Percentiles rank a stretch among this genome's conserved stretches.
Conservation (phyloP, 2,113 vertebrate species). For the Mohoua ochrocephala region DNA sequence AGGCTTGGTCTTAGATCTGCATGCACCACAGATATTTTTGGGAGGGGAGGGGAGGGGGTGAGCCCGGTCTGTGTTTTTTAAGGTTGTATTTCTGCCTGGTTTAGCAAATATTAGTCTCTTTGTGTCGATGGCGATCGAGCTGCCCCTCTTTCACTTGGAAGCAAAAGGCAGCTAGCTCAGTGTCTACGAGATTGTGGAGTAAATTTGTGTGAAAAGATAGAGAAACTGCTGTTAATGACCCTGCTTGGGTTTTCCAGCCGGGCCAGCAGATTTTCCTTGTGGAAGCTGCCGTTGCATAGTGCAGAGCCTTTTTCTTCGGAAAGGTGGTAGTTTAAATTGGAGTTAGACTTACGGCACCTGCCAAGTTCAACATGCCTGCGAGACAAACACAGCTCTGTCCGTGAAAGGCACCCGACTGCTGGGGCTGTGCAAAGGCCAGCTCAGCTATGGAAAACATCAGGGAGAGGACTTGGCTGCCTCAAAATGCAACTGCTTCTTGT, state of each 20-base stretch:
- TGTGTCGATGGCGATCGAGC: not conserved
- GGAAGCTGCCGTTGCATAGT: not conserved
- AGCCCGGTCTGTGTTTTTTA: not conserved
- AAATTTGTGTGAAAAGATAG: not conserved
- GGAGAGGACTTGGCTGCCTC: not conserved
- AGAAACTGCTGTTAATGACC: not conserved
- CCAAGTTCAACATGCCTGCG: conserved; percentile 68
- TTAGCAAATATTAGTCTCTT: not conserved
- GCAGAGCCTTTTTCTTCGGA: conserved; percentile 1
- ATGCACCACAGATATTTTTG: not conserved
- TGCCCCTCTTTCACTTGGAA: not conserved
- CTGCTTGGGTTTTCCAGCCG: not conserved
- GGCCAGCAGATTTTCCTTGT: not conserved
- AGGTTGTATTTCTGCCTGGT: not conserved
- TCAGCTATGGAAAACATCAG: conserved; percentile 19
- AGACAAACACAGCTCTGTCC: conserved; percentile 63
- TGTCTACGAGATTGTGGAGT: not conserved
- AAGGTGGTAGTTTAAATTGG: conserved; percentile 64
- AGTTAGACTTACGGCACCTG: conserved; percentile 4
- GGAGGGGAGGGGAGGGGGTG: fast-evolving
- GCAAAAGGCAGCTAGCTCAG: not conserved
- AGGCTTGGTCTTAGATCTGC: not conserved
- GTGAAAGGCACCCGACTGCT: not conserved
- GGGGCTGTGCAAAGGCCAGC: conserved; percentile 22
- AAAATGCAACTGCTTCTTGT: not conserved